Evolutionary conservation across 2,113 vertebrate species (phyloP).

Genomic region (Amphiprion percula): DNA sequence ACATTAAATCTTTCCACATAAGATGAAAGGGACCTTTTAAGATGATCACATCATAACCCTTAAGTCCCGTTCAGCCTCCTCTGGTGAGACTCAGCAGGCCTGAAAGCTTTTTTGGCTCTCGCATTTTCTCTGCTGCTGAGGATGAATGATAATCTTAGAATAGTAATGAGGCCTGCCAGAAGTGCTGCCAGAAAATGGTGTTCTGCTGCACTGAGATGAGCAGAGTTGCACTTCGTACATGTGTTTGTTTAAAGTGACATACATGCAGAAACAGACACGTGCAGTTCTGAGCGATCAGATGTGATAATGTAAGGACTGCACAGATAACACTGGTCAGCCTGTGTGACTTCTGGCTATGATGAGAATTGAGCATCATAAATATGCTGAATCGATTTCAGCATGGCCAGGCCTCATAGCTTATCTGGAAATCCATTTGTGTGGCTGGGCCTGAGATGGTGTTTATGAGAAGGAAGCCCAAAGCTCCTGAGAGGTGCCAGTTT

Average conservation of each 20-base stretch:
- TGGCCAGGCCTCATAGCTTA: conserved; percentile 26
- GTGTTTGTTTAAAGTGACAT: conserved; percentile 4
- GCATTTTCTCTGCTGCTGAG: conserved; percentile 38
- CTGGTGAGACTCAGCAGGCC: conserved; percentile 19
- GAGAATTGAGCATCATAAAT: conserved; percentile 30
- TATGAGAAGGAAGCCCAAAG: conserved; percentile 45
- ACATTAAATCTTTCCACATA: background rate
- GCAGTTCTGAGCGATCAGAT: background rate
- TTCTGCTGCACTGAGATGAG: background rate
- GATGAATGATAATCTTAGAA: conserved; percentile 59
- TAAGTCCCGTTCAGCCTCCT: conserved; percentile 7
- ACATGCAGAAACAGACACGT: background rate
- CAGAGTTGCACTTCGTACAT: background rate
- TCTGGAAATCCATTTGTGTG: conserved; percentile 55
- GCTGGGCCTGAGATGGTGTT: conserved; percentile 36
- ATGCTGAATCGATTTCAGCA: conserved; percentile 40
- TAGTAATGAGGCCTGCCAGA: conserved; percentile 44
- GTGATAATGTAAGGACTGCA: conserved; percentile 8
- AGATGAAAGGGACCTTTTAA: conserved; percentile 42
- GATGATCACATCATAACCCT: conserved; percentile 39
- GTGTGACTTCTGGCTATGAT: background rate
- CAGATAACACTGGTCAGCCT: conserved; percentile 5
- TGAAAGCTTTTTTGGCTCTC: conserved; percentile 74
- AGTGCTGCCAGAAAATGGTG: conserved; percentile 22
- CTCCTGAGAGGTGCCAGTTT: conserved; percentile 26